Conservation (phyloP, 2,888 invertebrate genomes). For the Lasioglossum marginatum region DNA sequence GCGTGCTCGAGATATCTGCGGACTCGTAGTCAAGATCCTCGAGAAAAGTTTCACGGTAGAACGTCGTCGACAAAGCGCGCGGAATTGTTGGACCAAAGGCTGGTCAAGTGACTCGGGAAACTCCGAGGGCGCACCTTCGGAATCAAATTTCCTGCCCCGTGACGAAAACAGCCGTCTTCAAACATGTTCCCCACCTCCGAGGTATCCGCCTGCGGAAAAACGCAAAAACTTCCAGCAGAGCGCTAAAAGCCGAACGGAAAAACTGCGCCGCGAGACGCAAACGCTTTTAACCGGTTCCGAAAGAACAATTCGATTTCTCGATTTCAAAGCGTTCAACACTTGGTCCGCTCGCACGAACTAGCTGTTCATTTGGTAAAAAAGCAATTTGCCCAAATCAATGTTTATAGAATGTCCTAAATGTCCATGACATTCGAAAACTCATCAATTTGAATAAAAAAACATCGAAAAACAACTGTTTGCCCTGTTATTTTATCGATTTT, state of each 20-base stretch:
- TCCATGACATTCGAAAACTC: too few species aligned
- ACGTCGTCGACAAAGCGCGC: conserved; percentile 52
- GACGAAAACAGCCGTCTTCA: not conserved
- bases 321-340: not conserved
- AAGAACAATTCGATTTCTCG: not conserved
- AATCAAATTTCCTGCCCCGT: conserved; percentile 55
- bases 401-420: too few species aligned
- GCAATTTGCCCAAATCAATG: too few species aligned
- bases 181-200: not conserved
- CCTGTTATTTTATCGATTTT: too few species aligned
- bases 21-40: conserved; percentile 23
- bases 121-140: conserved; percentile 22
- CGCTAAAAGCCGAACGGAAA: not conserved
- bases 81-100: conserved; percentile 49
- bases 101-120: conserved; percentile 57
- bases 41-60: conserved; percentile 46
- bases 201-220: not conserved
- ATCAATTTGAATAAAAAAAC: too few species aligned
- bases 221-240: too few species aligned
- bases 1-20: conserved; percentile 28
- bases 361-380: too few species aligned
- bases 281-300: not conserved
- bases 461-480: too few species aligned
- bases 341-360: too few species aligned
- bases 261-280: not conserved